Percentiles rank a stretch among this genome's conserved stretches.
Conservation (phyloP, 2,888 invertebrate genomes). For the Athalia rosae region DNA sequence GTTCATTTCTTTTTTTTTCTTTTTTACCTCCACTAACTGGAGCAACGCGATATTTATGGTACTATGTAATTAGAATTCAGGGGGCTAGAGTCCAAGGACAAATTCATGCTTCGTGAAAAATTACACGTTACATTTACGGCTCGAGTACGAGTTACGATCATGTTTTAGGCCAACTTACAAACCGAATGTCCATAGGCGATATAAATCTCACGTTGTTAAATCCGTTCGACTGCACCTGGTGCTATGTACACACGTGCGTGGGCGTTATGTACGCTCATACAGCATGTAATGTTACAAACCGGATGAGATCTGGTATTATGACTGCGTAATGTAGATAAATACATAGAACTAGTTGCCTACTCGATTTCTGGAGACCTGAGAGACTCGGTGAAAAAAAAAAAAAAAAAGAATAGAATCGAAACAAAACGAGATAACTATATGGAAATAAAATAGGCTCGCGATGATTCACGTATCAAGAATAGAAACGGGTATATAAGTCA, state of each 20-base stretch:
- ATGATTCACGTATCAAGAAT: slow-evolving; percentile 39
- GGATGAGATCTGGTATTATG: too few relatives aligned
- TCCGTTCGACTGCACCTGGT: too few relatives aligned
- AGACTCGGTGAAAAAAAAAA: background rate
- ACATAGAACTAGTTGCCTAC: background rate
- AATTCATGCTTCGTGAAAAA: slow-evolving; percentile 1
- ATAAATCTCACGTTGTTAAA: too few relatives aligned
- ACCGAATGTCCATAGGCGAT: background rate
- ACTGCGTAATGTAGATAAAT: too few relatives aligned
- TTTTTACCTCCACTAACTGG: background rate
- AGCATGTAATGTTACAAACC: too few relatives aligned
- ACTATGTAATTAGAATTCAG: slow-evolving; percentile 21
- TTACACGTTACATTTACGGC: slow-evolving; percentile 34
- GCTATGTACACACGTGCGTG: too few relatives aligned
- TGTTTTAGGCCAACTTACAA: background rate
- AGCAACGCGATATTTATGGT: background rate
- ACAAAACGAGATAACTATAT: too few relatives aligned
- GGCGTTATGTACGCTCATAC: too few relatives aligned
- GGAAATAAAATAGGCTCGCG: background rate
- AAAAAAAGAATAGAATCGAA: too few relatives aligned
- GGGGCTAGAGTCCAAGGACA: slow-evolving; percentile 23
- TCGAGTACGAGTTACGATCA: background rate
- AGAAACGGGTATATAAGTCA: slow-evolving; percentile 26
- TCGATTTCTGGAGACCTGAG: background rate
- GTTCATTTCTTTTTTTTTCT: too few relatives aligned